phyloP scores from a whole-genome alignment of 1,140 invertebrate species.

The Drosophila miranda region DNA sequence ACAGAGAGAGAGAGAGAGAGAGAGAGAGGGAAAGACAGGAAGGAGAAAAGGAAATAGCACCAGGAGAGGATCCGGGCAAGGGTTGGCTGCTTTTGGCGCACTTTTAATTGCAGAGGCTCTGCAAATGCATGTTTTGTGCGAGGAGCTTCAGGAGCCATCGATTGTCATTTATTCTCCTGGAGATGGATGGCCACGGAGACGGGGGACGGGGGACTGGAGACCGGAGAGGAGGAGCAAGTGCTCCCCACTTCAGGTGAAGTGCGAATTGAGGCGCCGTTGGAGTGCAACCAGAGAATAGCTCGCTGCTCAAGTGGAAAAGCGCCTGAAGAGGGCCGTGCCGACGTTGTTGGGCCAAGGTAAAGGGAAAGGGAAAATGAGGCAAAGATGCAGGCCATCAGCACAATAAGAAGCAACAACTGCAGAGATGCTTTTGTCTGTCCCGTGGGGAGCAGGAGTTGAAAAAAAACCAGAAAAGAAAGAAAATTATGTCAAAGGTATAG shows the following conservation, averaged over 20 bases:
- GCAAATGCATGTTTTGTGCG: conserved; percentile 12
- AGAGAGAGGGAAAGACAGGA: no score
- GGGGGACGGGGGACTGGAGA: no score
- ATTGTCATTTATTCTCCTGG: conserved; percentile 8
- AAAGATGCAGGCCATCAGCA: conserved; percentile 40
- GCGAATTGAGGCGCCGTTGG: conserved; percentile 62
- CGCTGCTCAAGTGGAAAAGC: conserved; percentile 61
- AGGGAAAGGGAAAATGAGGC: conserved; percentile 27
- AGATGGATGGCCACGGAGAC: background rate
- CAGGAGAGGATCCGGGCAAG: no score
- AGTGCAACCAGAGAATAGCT: conserved; percentile 62
- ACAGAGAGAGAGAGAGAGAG: conserved; percentile 20
- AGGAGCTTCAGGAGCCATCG: conserved; percentile 9
- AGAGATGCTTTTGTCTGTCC: conserved; percentile 42
- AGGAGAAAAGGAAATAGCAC: no score
- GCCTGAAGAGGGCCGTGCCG: conserved; percentile 13
- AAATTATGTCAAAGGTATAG: background rate
- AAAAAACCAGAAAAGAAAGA: conserved; percentile 3
- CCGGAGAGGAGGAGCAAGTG: conserved; percentile 12
- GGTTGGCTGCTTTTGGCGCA: conserved; percentile 22
- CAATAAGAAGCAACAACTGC: conserved; percentile 32
- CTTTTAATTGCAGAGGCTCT: conserved; percentile 37
- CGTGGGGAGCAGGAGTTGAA: conserved; percentile 8
- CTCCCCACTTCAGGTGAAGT: conserved; percentile 66
- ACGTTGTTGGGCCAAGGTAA: no score